A percentile compares a stretch with the other conserved stretches of the same genome.
phyloP scores from a whole-genome alignment of 2,797 vertebrate species.

The Falco naumanni region DNA sequence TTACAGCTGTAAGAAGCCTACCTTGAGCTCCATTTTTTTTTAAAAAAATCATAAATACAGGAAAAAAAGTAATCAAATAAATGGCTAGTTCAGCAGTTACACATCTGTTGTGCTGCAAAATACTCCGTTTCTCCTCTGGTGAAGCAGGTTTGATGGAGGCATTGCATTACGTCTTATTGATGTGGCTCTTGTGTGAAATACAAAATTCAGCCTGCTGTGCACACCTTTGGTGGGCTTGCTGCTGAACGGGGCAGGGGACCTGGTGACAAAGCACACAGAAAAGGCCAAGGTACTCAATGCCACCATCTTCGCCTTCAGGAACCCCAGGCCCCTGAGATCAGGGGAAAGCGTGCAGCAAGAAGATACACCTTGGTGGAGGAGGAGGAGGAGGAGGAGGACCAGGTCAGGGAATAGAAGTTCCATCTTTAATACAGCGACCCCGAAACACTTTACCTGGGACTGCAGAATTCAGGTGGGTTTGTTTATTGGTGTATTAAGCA shows the following conservation, averaged over 20 bases:
- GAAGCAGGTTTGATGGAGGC: background rate
- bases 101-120: background rate
- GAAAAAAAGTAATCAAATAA: background rate
- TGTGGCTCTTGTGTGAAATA: fast-evolving
- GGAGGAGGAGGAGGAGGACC: background rate
- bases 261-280: background rate
- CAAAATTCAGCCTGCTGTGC: background rate
- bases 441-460: background rate
- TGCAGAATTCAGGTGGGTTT: background rate
- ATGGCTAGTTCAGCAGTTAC: background rate
- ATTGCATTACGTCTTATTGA: background rate
- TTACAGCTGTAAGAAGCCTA: background rate
- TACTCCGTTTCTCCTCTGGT: background rate
- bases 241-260: background rate
- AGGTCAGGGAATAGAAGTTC: background rate
- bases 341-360: background rate
- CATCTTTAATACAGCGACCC: background rate
- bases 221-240: background rate
- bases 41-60: background rate
- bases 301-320: background rate
- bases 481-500: background rate
- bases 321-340: too few relatives aligned
- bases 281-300: background rate
- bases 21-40: background rate
- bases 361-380: background rate